These are phyloP conservation scores for Tricholauxania praeusta DNA, from an alignment of 2,888 invertebrate genomes.

Conservation along the genomic window DNA sequence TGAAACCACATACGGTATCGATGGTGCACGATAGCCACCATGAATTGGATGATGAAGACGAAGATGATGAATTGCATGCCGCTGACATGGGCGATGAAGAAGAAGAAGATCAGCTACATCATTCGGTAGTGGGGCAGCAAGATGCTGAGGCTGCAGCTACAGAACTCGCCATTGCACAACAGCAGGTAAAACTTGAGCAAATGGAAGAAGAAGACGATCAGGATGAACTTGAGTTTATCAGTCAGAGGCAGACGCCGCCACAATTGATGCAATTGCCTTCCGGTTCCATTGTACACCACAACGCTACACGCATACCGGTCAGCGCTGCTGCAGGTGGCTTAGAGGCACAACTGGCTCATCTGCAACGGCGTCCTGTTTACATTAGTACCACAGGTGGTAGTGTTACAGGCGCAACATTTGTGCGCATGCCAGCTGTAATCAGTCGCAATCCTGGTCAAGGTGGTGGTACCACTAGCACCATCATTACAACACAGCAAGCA, in stretches of 20 bases:
- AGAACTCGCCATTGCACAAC: constrained; percentile 20
- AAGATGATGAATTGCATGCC: constrained; percentile 62
- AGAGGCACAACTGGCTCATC: constrained; percentile 53
- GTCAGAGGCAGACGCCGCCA: constrained; percentile 49
- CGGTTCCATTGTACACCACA: constrained; percentile 58
- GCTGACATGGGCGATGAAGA: constrained; percentile 63
- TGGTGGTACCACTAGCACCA: constrained; percentile 39
- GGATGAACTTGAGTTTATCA: constrained; percentile 12
- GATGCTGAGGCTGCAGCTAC: constrained; percentile 31
- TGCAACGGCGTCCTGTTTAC: constrained; percentile 63
- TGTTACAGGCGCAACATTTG: constrained; percentile 57
- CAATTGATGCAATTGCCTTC: constrained; percentile 58
- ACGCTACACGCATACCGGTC: constrained; percentile 53
- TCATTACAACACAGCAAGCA: constrained; percentile 57
- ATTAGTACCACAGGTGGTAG: constrained; percentile 60
- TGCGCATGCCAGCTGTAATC: constrained; percentile 61
- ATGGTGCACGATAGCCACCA: constrained; percentile 32
- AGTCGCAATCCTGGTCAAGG: constrained; percentile 53
- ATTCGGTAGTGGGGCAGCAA: constrained; percentile 55
- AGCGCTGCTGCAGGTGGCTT: constrained; percentile 41
- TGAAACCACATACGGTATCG: constrained; percentile 26
- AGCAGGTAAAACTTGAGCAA: constrained; percentile 58
- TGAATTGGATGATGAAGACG: constrained; percentile 45
- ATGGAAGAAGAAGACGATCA: constrained; percentile 50
- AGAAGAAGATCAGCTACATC: constrained; percentile 59